Conservation (phyloP, 2,797 vertebrate species). For the Enteromius thamalakanensis region DNA sequence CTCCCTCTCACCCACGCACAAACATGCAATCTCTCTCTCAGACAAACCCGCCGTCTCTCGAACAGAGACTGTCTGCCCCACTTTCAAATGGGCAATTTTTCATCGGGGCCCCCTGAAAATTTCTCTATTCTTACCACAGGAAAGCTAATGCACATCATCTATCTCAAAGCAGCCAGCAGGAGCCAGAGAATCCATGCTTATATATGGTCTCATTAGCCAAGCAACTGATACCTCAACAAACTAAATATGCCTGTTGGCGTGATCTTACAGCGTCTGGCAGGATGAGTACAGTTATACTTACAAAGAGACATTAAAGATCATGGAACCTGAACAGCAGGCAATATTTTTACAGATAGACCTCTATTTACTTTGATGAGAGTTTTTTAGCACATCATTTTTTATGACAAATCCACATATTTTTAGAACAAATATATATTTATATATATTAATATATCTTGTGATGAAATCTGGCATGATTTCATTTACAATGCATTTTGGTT, state of each 20-base stretch:
- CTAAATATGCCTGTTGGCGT: slow-evolving; percentile 36
- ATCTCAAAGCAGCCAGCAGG: slow-evolving; percentile 53
- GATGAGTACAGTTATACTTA: neutral
- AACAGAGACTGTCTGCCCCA: slow-evolving; percentile 61
- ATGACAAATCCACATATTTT: neutral
- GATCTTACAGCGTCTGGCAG: slow-evolving; percentile 13
- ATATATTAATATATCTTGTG: neutral
- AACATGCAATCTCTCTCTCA: slow-evolving; percentile 19
- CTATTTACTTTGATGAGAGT: neutral
- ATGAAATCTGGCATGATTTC: neutral
- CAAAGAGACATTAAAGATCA: neutral
- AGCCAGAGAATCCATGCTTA: slow-evolving; percentile 46
- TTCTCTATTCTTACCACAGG: slow-evolving; percentile 58
- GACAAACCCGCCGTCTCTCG: slow-evolving; percentile 29
- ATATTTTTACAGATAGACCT: neutral
- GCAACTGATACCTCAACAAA: slow-evolving; percentile 41
- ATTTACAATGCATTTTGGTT: neutral
- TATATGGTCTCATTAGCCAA: slow-evolving; percentile 54
- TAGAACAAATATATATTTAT: too few relatives aligned
- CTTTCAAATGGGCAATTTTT: slow-evolving; percentile 58
- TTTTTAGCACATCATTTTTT: neutral
- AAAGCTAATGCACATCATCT: slow-evolving; percentile 55
- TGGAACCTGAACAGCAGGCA: slow-evolving; percentile 1
- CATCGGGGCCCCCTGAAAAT: slow-evolving; percentile 56
- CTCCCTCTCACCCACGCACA: neutral